Evolutionary conservation across 1,140 invertebrate species (phyloP).

Genomic region (Plodia interpunctella): DNA sequence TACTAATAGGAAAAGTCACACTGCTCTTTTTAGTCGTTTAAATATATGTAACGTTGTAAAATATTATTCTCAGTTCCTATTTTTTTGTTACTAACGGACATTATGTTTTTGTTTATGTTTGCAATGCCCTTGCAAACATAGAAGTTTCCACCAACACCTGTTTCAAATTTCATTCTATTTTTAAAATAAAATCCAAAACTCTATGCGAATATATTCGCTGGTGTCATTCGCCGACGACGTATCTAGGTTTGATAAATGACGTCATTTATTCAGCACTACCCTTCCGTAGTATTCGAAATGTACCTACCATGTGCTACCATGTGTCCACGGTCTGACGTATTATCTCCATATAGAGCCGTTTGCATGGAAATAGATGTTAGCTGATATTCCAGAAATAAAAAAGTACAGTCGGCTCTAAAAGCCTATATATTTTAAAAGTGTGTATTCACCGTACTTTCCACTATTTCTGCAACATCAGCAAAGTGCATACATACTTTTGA

Average conservation of each 20-base stretch:
- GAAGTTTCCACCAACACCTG: conserved; percentile 20
- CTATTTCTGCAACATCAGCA: too few relatives aligned
- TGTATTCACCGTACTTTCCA: too few relatives aligned
- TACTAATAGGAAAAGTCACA: too few relatives aligned
- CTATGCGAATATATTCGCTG: conserved; percentile 14
- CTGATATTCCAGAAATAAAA: neutral
- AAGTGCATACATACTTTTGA: too few relatives aligned
- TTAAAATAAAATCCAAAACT: conserved; percentile 15
- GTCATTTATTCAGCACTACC: conserved; percentile 20
- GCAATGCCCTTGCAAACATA: conserved; percentile 13
- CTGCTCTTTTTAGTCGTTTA: too few relatives aligned
- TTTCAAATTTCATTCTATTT: conserved; percentile 19
- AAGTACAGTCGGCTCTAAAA: too few relatives aligned
- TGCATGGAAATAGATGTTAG: neutral
- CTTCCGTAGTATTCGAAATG: conserved; percentile 17
- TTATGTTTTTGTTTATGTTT: neutral
- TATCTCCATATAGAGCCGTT: neutral
- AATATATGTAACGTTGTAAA: too few relatives aligned
- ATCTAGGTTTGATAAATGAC: conserved; percentile 21
- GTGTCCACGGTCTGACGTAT: conserved; percentile 10
- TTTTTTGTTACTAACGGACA: neutral
- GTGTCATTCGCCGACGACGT: conserved; percentile 18
- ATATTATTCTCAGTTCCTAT: too few relatives aligned
- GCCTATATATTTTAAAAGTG: too few relatives aligned
- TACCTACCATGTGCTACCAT: conserved; percentile 13